A percentile compares a stretch with the other conserved stretches of the same genome.
These are phyloP conservation scores for Blennius ocellaris DNA, from an alignment of 2,113 vertebrate genomes.

Conservation along the genomic window DNA sequence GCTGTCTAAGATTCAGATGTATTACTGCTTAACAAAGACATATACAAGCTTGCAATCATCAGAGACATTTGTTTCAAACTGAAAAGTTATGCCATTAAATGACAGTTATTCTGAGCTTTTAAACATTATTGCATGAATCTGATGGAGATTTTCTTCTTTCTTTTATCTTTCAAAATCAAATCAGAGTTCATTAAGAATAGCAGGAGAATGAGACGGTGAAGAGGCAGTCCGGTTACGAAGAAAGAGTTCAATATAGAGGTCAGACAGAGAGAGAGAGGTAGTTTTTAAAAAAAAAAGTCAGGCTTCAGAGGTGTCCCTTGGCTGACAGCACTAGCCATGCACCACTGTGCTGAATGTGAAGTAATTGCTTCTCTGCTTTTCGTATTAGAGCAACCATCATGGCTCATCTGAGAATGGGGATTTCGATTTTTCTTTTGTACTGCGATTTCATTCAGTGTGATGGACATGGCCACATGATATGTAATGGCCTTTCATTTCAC, in stretches of 20 bases:
- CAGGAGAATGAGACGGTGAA: not conserved
- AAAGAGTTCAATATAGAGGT: not conserved
- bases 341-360: conserved; percentile 45
- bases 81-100: too few species aligned
- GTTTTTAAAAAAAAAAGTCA: conserved; percentile 20
- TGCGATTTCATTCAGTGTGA: conserved; percentile 37
- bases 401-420: conserved; percentile 43
- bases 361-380: conserved; percentile 64
- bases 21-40: too few species aligned
- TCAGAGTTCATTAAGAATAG: not conserved
- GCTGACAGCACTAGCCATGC: conserved; percentile 10
- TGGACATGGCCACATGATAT: conserved; percentile 46
- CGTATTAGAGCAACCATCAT: conserved; percentile 59
- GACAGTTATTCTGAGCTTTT: too few species aligned
- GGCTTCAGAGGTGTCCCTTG: conserved; percentile 20
- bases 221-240: too few species aligned
- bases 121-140: too few species aligned
- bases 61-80: too few species aligned
- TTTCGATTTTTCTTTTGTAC: conserved; percentile 61
- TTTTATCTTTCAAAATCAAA: not conserved
- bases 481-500: conserved; percentile 43
- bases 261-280: not conserved
- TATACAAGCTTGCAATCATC: too few species aligned
- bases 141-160: too few species aligned
- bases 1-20: too few species aligned